Conservation (phyloP, 2,113 vertebrate species). For the Trachemys scripta region DNA sequence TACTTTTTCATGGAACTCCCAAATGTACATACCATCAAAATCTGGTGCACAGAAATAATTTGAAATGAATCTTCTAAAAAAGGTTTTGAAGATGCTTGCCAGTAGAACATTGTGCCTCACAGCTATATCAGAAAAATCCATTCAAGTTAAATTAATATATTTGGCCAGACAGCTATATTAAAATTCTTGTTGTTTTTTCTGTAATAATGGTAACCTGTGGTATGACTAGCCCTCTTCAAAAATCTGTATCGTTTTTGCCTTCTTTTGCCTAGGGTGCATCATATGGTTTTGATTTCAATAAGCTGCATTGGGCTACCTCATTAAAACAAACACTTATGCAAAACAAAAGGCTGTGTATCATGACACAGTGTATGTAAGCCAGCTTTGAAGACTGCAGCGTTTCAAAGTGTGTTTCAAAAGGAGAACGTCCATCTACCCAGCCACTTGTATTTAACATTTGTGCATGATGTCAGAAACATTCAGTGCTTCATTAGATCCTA, state of each 20-base stretch:
- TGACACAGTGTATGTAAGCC: slow-evolving; percentile 26
- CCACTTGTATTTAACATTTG: slow-evolving; percentile 26
- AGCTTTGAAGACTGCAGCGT: slow-evolving; percentile 53
- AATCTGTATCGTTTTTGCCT: slow-evolving; percentile 83
- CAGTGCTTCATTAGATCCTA: not conserved
- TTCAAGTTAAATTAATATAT: slow-evolving; percentile 87
- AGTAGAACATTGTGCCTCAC: slow-evolving; percentile 80
- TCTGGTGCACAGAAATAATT: slow-evolving; percentile 63
- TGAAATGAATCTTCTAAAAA: slow-evolving; percentile 77
- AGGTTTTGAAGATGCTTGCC: slow-evolving; percentile 81
- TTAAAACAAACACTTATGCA: slow-evolving; percentile 81
- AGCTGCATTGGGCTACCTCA: slow-evolving; percentile 73
- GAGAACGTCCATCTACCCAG: slow-evolving; percentile 11
- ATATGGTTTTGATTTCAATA: slow-evolving; percentile 83
- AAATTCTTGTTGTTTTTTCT: slow-evolving; percentile 86
- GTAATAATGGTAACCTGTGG: slow-evolving; percentile 84
- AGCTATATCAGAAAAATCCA: slow-evolving; percentile 83
- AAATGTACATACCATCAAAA: slow-evolving; percentile 67
- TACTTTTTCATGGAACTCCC: slow-evolving; percentile 52
- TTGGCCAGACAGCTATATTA: slow-evolving; percentile 88
- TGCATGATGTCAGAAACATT: slow-evolving; percentile 38
- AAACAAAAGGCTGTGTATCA: slow-evolving; percentile 60
- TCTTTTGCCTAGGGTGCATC: slow-evolving; percentile 81
- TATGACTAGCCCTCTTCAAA: slow-evolving; percentile 82
- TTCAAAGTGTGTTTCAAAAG: slow-evolving; percentile 54